phyloP scores from a whole-genome alignment of 2,113 vertebrate species.

The Piprites chloris region DNA sequence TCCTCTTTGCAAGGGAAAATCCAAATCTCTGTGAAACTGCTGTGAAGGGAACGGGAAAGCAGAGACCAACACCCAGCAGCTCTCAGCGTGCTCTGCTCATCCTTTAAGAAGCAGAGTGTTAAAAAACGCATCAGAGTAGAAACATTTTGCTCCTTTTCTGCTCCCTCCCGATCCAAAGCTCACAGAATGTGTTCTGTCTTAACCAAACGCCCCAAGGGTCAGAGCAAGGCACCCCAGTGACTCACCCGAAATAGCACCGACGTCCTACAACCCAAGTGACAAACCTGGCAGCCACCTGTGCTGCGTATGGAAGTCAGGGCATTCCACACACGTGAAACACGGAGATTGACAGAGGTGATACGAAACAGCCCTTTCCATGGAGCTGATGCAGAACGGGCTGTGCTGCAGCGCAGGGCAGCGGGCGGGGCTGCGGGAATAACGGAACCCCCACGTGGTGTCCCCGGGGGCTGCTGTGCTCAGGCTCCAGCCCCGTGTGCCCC shows the following conservation, averaged over 20 bases:
- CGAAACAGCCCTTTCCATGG: not conserved
- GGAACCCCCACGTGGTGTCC: rapidly evolving
- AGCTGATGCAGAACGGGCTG: not conserved
- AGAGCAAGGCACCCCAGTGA: not conserved
- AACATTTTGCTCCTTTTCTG: not conserved
- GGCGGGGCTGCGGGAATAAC: not conserved
- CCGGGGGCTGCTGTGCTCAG: not conserved
- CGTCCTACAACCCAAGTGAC: not conserved
- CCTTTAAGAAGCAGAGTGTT: not conserved
- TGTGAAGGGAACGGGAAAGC: not conserved
- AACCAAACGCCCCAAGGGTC: not conserved
- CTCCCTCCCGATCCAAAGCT: not conserved
- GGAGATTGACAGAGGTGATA: not conserved
- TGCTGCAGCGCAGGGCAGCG: not conserved
- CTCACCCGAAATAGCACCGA: not conserved
- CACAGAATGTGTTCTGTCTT: not conserved
- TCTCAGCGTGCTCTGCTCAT: not conserved
- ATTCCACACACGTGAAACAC: not conserved
- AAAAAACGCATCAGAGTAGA: not conserved
- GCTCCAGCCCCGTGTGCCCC: not conserved
- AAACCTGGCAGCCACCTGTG: not conserved
- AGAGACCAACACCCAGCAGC: not conserved
- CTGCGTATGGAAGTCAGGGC: not conserved
- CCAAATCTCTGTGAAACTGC: not conserved
- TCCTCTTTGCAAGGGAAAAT: not conserved